Evolutionary conservation across 2,113 vertebrate species (phyloP).

Genomic region (Stigmatopora argus): DNA sequence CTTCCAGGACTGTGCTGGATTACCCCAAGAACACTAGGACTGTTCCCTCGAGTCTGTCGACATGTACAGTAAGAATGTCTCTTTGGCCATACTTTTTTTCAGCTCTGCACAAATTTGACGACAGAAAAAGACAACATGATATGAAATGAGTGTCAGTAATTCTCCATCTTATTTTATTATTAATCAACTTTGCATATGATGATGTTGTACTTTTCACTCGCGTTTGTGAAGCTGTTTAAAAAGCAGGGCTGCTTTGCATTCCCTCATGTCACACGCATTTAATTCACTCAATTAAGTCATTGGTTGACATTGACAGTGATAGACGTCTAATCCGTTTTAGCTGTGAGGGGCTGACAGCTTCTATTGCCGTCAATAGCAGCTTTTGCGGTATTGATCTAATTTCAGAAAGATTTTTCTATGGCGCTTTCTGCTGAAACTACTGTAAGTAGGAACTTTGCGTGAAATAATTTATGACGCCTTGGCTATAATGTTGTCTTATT

Average conservation of each 20-base stretch:
- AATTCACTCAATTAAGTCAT: neutral
- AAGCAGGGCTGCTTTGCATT: neutral
- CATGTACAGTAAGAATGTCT: constrained; percentile 36
- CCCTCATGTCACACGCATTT: neutral
- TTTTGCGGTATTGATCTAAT: too few relatives aligned
- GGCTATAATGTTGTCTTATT: neutral
- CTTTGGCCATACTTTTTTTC: constrained; percentile 31
- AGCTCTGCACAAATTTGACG: neutral
- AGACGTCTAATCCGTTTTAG: too few relatives aligned
- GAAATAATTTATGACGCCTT: neutral
- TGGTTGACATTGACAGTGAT: too few relatives aligned
- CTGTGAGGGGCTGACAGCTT: too few relatives aligned
- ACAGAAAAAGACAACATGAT: neutral
- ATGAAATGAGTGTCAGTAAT: neutral
- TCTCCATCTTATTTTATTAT: neutral
- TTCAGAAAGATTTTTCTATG: neutral
- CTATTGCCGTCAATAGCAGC: too few relatives aligned
- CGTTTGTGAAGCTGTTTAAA: neutral
- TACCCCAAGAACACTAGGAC: constrained; percentile 18
- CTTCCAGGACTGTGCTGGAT: constrained; percentile 43
- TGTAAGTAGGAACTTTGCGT: neutral
- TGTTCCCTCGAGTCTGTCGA: constrained; percentile 22
- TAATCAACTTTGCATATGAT: neutral
- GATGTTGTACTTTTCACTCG: neutral
- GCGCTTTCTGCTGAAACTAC: neutral